A percentile compares a stretch with the other conserved stretches of the same genome.
Evolutionary conservation across 1,140 invertebrate species (phyloP).

Genomic region (Probaryconus sp.): DNA sequence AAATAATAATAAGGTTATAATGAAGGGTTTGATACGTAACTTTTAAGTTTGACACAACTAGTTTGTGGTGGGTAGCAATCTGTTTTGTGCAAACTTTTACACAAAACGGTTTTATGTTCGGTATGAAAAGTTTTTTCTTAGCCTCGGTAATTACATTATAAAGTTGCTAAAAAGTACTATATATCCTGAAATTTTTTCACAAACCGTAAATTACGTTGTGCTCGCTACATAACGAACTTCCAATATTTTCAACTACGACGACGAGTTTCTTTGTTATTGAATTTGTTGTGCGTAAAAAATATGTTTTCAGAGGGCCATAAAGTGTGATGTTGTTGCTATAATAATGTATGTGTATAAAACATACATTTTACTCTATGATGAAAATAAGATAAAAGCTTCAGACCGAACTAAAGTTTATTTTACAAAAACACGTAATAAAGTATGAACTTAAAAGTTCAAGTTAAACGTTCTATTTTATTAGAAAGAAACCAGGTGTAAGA

Average conservation of each 20-base stretch:
- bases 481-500: no score
- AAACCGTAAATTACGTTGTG: conserved; percentile 25
- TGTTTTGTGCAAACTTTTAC: conserved; percentile 38
- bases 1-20: conserved; percentile 38
- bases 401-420: no score
- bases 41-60: conserved; percentile 36
- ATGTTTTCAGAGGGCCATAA: no score
- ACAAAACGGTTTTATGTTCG: conserved; percentile 43
- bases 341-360: no score
- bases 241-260: conserved; percentile 4
- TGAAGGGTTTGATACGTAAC: conserved; percentile 38
- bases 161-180: conserved; percentile 9
- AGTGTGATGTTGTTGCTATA: no score
- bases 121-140: conserved; percentile 45
- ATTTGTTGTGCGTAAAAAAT: conserved; percentile 20
- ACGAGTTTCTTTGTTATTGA: neutral
- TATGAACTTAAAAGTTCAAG: no score
- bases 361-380: no score
- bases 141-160: conserved; percentile 30
- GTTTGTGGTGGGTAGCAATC: conserved; percentile 37
- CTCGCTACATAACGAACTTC: conserved; percentile 15
- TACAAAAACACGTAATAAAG: no score
- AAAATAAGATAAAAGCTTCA: no score
- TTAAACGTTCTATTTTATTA: no score
- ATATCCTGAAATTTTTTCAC: neutral